Conservation (phyloP, 2,797 vertebrate genomes). For the Pantherophis alleghaniensis region DNA sequence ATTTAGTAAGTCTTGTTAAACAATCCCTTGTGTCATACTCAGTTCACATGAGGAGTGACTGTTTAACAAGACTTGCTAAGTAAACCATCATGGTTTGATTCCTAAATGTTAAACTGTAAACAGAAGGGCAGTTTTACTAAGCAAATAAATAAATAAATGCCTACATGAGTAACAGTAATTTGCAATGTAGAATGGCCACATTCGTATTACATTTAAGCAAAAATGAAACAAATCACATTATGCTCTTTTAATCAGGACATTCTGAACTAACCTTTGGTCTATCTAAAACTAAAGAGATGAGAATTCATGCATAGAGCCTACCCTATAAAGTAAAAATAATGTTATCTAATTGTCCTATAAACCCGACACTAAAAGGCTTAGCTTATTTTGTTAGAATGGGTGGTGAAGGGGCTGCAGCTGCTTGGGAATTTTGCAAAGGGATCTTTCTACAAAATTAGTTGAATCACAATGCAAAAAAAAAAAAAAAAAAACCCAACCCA, state of each 20-base stretch:
- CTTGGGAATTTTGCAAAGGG: neutral
- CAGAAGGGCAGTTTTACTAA: neutral
- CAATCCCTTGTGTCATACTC: neutral
- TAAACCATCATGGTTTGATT: neutral
- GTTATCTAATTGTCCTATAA: neutral
- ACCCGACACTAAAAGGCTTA: neutral
- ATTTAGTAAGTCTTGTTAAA: neutral
- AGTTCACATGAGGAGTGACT: neutral
- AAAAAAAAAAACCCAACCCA: neutral
- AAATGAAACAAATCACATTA: neutral
- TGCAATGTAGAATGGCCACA: neutral
- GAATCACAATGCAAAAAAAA: neutral
- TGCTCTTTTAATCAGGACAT: neutral
- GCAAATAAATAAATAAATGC: neutral
- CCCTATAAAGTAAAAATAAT: neutral
- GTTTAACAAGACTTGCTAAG: neutral
- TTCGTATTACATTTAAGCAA: neutral
- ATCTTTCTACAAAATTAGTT: neutral
- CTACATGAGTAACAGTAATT: neutral
- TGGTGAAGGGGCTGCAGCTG: neutral
- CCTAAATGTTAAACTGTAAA: neutral
- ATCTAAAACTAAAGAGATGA: accelerated
- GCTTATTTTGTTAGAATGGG: neutral
- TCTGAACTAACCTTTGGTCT: neutral
- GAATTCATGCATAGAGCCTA: neutral